Conservation (phyloP, 2,888 invertebrate species). For the Trissolcus brochymenae region DNA sequence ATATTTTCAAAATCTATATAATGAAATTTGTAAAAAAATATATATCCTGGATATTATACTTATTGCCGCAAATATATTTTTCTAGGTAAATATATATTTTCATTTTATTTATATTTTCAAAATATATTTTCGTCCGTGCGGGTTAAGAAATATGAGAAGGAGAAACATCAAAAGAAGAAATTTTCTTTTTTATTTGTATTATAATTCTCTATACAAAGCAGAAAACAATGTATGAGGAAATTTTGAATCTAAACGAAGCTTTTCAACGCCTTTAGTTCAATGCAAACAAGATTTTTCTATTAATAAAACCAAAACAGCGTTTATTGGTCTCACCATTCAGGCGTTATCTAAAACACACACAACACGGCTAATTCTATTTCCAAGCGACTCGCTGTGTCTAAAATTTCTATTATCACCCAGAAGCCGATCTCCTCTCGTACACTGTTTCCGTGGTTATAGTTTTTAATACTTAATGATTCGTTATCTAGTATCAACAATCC, state of each 20-base stretch:
- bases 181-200: too few species aligned
- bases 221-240: too few species aligned
- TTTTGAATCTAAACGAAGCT: constrained; percentile 6
- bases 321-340: constrained; percentile 13
- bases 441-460: constrained; percentile 14
- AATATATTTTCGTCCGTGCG: too few species aligned
- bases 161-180: too few species aligned
- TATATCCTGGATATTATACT: too few species aligned
- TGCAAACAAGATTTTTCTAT: constrained; percentile 3
- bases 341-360: constrained; percentile 19
- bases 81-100: too few species aligned
- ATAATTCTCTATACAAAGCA: too few species aligned
- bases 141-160: too few species aligned
- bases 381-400: constrained; percentile 31
- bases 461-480: constrained; percentile 40
- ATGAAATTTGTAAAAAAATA: too few species aligned
- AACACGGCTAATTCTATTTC: constrained; percentile 27
- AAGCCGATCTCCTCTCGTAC: background rate
- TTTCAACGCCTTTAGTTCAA: background rate
- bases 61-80: too few species aligned
- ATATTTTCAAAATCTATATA: too few species aligned
- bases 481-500: constrained; percentile 15
- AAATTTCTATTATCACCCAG: constrained; percentile 40
- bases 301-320: constrained; percentile 14
- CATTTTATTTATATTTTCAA: too few species aligned